phyloP scores from a whole-genome alignment of 2,888 invertebrate species.

The Conchocele bisecta region DNA sequence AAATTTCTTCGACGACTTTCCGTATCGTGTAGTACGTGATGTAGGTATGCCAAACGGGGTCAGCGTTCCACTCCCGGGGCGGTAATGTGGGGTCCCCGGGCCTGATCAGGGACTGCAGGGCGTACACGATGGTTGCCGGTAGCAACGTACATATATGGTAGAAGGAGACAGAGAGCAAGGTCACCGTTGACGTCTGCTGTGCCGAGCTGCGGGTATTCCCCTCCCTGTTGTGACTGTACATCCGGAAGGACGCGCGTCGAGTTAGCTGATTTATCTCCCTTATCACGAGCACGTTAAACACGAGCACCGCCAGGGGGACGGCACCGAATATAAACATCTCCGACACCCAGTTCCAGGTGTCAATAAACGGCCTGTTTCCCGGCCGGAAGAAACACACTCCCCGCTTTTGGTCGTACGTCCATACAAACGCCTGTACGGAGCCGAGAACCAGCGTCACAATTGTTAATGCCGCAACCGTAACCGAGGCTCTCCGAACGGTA shows the following conservation, averaged over 20 bases:
- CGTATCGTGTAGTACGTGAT: slow-evolving; percentile 75
- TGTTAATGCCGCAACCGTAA: slow-evolving; percentile 69
- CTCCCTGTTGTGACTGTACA: slow-evolving; percentile 43
- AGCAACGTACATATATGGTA: slow-evolving; percentile 81
- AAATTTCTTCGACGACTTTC: slow-evolving; percentile 76
- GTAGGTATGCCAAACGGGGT: slow-evolving; percentile 77
- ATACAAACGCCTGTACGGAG: slow-evolving; percentile 78
- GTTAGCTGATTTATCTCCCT: slow-evolving; percentile 78
- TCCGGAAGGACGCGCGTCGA: slow-evolving; percentile 65
- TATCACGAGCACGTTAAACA: slow-evolving; percentile 81
- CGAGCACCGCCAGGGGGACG: slow-evolving; percentile 77
- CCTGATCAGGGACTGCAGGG: slow-evolving; percentile 68
- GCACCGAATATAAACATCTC: slow-evolving; percentile 78
- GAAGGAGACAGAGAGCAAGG: slow-evolving; percentile 81
- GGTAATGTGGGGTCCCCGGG: slow-evolving; percentile 65
- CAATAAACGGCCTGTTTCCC: slow-evolving; percentile 64
- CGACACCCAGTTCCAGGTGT: slow-evolving; percentile 78
- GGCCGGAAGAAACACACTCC: slow-evolving; percentile 69
- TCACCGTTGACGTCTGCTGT: slow-evolving; percentile 79
- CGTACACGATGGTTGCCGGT: slow-evolving; percentile 81
- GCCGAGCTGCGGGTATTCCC: slow-evolving; percentile 35
- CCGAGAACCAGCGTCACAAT: slow-evolving; percentile 68
- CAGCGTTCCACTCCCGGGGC: slow-evolving; percentile 63
- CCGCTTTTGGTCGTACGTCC: slow-evolving; percentile 71
- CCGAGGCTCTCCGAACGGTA: slow-evolving; percentile 75